Evolutionary conservation across 1,140 invertebrate genomes (phyloP).

Genomic region (Capitella teleta): DNA sequence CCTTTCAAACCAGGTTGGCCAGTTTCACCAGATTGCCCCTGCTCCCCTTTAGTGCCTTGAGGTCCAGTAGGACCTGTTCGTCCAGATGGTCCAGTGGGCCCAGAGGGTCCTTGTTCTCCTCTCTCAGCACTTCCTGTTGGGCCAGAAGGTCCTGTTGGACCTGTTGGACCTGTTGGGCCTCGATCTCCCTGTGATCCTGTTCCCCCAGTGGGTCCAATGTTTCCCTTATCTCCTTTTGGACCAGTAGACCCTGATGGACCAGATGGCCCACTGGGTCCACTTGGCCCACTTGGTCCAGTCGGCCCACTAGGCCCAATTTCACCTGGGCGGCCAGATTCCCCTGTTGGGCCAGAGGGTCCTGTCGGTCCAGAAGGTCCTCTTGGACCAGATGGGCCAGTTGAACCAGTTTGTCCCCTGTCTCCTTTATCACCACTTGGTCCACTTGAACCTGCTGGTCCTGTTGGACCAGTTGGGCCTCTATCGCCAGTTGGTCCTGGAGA

Average conservation of each 20-base stretch:
- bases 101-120: too few relatives aligned
- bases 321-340: neutral
- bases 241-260: slow-evolving; percentile 1
- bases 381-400: neutral
- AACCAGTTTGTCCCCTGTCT: neutral
- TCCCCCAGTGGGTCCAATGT: neutral
- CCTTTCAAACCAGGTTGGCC: too few relatives aligned
- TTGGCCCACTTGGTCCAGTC: neutral
- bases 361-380: neutral
- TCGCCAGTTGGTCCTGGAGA: too few relatives aligned
- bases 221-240: neutral
- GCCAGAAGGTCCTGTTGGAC: neutral
- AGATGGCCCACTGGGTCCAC: neutral
- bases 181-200: neutral
- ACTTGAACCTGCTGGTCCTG: neutral
- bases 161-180: neutral
- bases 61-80: too few relatives aligned
- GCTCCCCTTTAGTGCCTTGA: too few relatives aligned
- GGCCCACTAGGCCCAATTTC: neutral
- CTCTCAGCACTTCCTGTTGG: neutral
- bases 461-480: too few relatives aligned
- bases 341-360: neutral
- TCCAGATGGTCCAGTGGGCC: too few relatives aligned
- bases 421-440: neutral
- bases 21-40: too few relatives aligned